These are phyloP conservation scores for Cherax quadricarinatus DNA, from an alignment of 1,140 invertebrate genomes.

Conservation along the genomic window DNA sequence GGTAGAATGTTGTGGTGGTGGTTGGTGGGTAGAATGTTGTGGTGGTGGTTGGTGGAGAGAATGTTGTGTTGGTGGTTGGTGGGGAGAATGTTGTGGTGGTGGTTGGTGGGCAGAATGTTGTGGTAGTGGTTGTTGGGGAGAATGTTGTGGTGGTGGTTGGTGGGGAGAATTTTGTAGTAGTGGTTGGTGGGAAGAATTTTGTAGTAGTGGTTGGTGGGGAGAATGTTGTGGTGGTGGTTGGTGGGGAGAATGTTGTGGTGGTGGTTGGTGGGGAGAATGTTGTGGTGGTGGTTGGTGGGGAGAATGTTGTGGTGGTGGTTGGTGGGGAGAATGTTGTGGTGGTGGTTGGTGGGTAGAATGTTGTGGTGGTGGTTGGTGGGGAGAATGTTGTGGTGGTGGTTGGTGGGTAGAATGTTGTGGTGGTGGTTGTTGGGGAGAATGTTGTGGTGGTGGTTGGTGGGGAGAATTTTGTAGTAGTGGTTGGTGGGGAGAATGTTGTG, in stretches of 20 bases:
- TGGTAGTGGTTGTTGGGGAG: not conserved
- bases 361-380: not conserved
- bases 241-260: not conserved
- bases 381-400: not conserved
- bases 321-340: not conserved
- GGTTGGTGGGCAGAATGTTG: not conserved
- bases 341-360: not conserved
- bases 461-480: not conserved
- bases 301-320: not conserved
- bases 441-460: not conserved
- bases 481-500: not conserved
- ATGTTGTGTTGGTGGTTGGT: too few species aligned
- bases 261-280: not conserved
- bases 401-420: not conserved
- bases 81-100: too few species aligned
- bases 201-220: too few species aligned
- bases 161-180: not conserved
- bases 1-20: too few species aligned
- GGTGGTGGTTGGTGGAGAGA: too few species aligned
- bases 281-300: too few species aligned
- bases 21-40: too few species aligned
- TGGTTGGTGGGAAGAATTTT: not conserved
- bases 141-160: not conserved
- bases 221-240: not conserved
- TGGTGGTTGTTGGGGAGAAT: too few species aligned